Base-by-base conservation (phyloP, 2,888 invertebrate species). In the Strigamia crassipes region DNA sequence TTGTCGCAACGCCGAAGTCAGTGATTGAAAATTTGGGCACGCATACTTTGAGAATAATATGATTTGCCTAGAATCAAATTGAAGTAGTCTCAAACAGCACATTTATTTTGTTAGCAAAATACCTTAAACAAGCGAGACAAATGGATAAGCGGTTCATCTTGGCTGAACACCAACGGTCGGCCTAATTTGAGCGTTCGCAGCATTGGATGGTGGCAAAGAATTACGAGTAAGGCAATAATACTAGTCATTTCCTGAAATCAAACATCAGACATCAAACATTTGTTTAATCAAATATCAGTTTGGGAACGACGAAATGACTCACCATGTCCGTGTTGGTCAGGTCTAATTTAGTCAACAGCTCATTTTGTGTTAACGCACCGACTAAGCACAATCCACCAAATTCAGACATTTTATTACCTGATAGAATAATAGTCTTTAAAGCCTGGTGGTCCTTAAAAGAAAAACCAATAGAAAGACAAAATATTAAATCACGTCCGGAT, bases 21-120 rank as follows among this genome's bases (percentile, higher is more conserved):
- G 79, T 42, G 4, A 79, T 79, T 18, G 38, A 34, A 79, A 79
- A 79, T 46, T 79, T 79, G 23, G 34, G 79, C 10, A 79, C 23
- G 18, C 21, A 13, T 15, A 79, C 27, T 42, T 42, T 18, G 38
- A n/a, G 34, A 41, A 79, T 21, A 10, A 21, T 42, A 1, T 13
- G 5, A 18, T 79, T 79, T 41, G 41, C 15, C 41, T 42, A 41
- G 15, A 10, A 38, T 42, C n/a, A 38, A 79, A 79, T 38, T 38
- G 38, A 6, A 38, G 38, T 6, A 6, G 1, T 38, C 8, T 38
- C 38, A 38, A 5, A 6, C 1, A 38, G 6, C 38, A 38, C 38
- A 38, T 9, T 10, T 38, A 38, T 38, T 27, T 9, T 38, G 8
- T 6, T 77, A 77, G n/a, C 23, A 6, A 78, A 78, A 31, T 78